These are phyloP conservation scores for Deladenus siricidicola DNA, from an alignment of 2,888 invertebrate species.

Conservation along the genomic window DNA sequence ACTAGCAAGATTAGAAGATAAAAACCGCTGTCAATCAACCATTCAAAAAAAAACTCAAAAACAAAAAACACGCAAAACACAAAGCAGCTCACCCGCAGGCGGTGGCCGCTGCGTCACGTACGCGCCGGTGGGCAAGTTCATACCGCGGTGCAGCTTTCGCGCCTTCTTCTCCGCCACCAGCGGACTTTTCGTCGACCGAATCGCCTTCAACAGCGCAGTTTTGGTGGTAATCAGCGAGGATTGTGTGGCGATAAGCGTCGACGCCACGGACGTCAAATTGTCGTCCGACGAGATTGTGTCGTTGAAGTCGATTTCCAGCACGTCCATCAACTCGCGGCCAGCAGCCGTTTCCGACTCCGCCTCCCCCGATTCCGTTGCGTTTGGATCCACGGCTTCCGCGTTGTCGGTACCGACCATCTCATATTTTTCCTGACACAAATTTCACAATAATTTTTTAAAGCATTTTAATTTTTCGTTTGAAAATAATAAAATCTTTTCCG, in stretches of 20 bases:
- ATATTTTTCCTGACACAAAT: background rate
- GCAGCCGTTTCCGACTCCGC: background rate
- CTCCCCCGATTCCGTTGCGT: background rate
- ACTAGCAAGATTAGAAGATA: too few species aligned
- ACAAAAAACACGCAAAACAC: background rate
- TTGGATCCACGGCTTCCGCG: background rate
- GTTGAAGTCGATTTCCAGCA: background rate
- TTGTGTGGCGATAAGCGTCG: too few species aligned
- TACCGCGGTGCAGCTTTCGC: background rate
- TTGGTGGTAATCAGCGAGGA: too few species aligned
- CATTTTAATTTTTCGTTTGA: background rate
- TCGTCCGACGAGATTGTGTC: background rate
- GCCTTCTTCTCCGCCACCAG: conserved; percentile 4
- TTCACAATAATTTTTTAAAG: background rate
- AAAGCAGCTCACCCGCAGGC: conserved; percentile 15
- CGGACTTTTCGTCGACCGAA: background rate
- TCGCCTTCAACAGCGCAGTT: too few species aligned
- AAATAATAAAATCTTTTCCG: too few species aligned
- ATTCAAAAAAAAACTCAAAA: background rate
- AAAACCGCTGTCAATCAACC: background rate
- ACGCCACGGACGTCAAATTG: too few species aligned
- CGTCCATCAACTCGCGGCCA: too few species aligned
- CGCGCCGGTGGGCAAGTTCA: conserved; percentile 12
- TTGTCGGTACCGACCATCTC: background rate
- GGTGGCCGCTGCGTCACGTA: conserved; percentile 22